These are phyloP conservation scores for Agrochola circellaris DNA, from an alignment of 2,888 invertebrate species.

Conservation along the genomic window DNA sequence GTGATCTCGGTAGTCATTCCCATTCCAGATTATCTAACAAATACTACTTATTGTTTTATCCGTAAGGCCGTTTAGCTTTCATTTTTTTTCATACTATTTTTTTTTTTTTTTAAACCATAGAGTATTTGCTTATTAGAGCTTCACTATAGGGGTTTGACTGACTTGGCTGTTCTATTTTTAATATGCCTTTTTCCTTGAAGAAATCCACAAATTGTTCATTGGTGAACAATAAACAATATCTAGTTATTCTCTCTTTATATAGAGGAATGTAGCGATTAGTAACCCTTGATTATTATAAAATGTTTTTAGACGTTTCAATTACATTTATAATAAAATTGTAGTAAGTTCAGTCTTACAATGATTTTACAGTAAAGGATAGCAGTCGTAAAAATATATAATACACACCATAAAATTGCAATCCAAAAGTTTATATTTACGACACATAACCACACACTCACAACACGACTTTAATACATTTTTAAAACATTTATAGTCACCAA, in stretches of 20 bases:
- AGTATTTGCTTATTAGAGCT: neutral
- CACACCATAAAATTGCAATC: conserved; percentile 61
- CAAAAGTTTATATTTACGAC: conserved; percentile 46
- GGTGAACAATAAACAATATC: neutral
- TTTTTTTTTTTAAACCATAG: neutral
- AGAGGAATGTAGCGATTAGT: neutral
- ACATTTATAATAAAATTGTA: neutral
- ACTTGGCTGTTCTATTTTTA: neutral
- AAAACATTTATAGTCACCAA: conserved; percentile 32
- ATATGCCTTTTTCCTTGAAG: neutral
- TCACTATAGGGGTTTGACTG: neutral
- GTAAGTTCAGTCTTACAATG: conserved; percentile 10
- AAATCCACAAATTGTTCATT: neutral
- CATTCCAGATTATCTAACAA: neutral
- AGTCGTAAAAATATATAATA: conserved; percentile 26
- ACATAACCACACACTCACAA: conserved; percentile 62
- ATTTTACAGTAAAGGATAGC: neutral
- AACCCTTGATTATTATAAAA: neutral
- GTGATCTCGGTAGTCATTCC: neutral
- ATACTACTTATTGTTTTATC: neutral
- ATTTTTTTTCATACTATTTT: neutral
- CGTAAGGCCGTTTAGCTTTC: no score
- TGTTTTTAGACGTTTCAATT: neutral
- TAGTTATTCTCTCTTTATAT: neutral
- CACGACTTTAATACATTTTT: conserved; percentile 32